Percentiles rank a stretch among this genome's conserved stretches.
These are phyloP conservation scores for Lasioglossum baleicum DNA, from an alignment of 1,140 invertebrate genomes.

Conservation along the genomic window DNA sequence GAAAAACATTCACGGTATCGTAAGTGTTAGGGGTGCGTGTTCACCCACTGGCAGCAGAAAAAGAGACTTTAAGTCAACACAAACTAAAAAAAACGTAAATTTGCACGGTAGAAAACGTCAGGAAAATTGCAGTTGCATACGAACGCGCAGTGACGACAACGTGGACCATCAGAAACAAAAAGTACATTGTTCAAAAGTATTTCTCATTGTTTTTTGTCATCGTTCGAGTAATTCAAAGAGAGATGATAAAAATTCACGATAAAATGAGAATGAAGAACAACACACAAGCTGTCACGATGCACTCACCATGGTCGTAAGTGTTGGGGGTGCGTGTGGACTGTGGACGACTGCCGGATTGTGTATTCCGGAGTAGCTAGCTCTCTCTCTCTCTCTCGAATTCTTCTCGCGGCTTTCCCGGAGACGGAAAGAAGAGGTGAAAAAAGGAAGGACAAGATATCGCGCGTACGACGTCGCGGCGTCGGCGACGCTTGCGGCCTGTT, in stretches of 20 bases:
- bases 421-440: background rate
- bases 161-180: too few species aligned
- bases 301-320: constrained; percentile 51
- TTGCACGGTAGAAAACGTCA: too few species aligned
- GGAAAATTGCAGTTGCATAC: too few species aligned
- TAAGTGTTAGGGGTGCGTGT: too few species aligned
- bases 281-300: background rate
- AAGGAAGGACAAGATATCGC: background rate
- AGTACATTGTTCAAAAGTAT: too few species aligned
- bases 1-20: too few species aligned
- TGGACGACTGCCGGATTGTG: background rate
- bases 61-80: too few species aligned
- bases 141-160: too few species aligned
- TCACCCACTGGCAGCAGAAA: too few species aligned
- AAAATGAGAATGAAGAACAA: background rate
- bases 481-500: constrained; percentile 39
- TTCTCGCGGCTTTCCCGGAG: background rate
- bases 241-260: background rate
- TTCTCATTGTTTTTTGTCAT: too few species aligned
- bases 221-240: background rate
- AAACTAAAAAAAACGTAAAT: too few species aligned
- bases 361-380: background rate
- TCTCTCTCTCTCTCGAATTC: background rate
- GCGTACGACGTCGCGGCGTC: background rate
- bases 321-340: background rate